These are phyloP conservation scores for Notolepis coatsorum DNA, from an alignment of 2,797 vertebrate species.

Conservation along the genomic window DNA sequence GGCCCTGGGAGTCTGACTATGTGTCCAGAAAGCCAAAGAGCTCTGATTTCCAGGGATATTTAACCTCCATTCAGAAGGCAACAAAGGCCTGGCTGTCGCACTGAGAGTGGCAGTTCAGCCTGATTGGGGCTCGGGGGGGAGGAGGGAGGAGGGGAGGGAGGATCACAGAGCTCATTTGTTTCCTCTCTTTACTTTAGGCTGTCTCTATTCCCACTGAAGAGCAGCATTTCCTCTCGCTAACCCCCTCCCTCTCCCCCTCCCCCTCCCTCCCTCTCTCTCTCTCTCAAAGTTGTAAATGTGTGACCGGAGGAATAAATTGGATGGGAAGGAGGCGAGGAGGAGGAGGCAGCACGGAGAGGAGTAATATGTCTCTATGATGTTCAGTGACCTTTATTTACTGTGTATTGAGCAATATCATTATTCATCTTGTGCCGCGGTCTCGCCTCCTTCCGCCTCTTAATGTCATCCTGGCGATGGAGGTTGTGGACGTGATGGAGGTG, in stretches of 20 bases:
- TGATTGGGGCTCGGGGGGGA: conserved; percentile 76
- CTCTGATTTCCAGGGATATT: conserved; percentile 90
- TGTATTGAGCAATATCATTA: conserved; percentile 43
- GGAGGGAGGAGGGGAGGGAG: conserved; percentile 56
- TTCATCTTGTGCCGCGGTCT: conserved; percentile 31
- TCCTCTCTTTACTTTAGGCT: conserved; percentile 88
- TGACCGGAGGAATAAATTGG: conserved; percentile 76
- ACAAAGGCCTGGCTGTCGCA: conserved; percentile 86
- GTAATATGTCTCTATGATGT: conserved; percentile 74
- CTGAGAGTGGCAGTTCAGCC: conserved; percentile 79
- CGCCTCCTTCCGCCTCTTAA: conserved; percentile 25
- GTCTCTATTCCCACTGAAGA: conserved; percentile 85
- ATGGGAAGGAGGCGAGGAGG: conserved; percentile 65
- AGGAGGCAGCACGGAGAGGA: conserved; percentile 57
- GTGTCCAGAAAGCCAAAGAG: conserved; percentile 86
- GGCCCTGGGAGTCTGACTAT: conserved; percentile 82
- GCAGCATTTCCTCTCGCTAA: conserved; percentile 74
- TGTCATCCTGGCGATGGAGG: conserved; percentile 28
- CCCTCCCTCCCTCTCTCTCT: conserved; percentile 21
- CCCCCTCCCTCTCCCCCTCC: background rate
- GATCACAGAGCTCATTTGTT: conserved; percentile 90
- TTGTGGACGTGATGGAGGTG: conserved; percentile 54
- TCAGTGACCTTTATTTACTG: conserved; percentile 78
- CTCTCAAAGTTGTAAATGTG: conserved; percentile 74
- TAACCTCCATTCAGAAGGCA: conserved; percentile 88